Base-by-base conservation (phyloP, 1,140 invertebrate species). In the Holcopasites calliopsidis region DNA sequence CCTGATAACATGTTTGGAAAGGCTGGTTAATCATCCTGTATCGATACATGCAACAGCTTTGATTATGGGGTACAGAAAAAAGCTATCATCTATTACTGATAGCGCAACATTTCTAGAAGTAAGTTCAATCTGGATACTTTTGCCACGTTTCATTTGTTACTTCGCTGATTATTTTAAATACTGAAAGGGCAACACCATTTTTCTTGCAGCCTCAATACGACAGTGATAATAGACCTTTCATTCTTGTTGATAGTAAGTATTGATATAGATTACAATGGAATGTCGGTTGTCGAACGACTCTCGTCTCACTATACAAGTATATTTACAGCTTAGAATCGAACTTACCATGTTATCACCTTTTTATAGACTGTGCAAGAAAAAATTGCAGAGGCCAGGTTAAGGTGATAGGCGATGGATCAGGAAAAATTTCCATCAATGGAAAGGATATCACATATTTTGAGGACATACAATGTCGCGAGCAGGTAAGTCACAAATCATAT, bases 341-440 rank as follows among this genome's bases (percentile, higher is more conserved):
- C n/a, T 38, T 40, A 31, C 18, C 52, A 23, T 57, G 40, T 28
- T 33, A 7, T 60, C 2, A 71, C 80, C 69, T 70, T 82, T 83
- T 88, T 87, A 31, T 77, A 96, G 96, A 95, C 86, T 95, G 94
- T 86, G 87, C 94, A 58, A 93, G 96, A 74, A 98, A 98, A 90
- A 90, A 89, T 58, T 93, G 95, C 1, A 91, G 92, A 82, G 97
- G 93, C 2, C 87, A 92, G 81, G 95, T 97, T 1, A 95, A 92
- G 49, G 89, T 97, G 21, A 89, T 88, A 65, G 94, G 93, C 10
- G 95, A 97, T 62, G 98, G 98, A 21, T 95, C 95, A 42, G 98
- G 98, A 16, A 93, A 95, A 85, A 94, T 98, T 69, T 94, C 89
- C 28, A 96, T 99, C 52, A 98, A 99, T 92, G 96, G 94, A 21